A percentile compares a stretch with the other conserved stretches of the same genome.
Conservation (phyloP, 2,797 vertebrate genomes). For the Delichon dasypus region DNA sequence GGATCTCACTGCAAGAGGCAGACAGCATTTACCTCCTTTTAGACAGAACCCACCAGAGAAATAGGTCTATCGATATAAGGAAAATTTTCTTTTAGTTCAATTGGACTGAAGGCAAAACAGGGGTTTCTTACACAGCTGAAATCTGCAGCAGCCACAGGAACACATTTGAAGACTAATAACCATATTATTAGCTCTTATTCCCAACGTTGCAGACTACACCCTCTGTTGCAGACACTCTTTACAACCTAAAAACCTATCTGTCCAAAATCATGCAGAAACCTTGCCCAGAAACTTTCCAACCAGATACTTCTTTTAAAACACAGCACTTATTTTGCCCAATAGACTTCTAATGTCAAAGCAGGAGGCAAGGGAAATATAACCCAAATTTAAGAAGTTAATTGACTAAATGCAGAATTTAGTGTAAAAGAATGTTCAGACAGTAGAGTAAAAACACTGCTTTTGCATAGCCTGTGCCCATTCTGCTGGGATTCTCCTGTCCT, state of each 20-base stretch:
- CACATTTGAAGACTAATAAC: neutral
- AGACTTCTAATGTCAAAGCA: neutral
- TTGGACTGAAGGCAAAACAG: neutral
- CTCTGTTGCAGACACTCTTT: neutral
- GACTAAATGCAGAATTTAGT: neutral
- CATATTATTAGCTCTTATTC: neutral
- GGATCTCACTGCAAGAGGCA: neutral
- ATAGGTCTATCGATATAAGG: neutral
- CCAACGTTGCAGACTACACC: neutral
- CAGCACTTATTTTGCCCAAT: neutral
- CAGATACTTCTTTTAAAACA: neutral
- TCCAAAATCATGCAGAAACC: neutral
- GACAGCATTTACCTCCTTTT: neutral
- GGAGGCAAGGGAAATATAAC: neutral
- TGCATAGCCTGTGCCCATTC: neutral
- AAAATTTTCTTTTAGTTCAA: neutral
- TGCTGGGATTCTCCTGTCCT: neutral
- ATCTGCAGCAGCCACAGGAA: neutral
- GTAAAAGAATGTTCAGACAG: neutral
- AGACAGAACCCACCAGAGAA: neutral
- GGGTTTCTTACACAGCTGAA: neutral
- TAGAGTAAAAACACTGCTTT: neutral
- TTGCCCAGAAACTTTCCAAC: neutral
- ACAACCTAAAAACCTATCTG: neutral
- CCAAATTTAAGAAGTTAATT: neutral